These are phyloP conservation scores for Drosophila buzzatii DNA, from an alignment of 2,888 invertebrate genomes.

Conservation along the genomic window DNA sequence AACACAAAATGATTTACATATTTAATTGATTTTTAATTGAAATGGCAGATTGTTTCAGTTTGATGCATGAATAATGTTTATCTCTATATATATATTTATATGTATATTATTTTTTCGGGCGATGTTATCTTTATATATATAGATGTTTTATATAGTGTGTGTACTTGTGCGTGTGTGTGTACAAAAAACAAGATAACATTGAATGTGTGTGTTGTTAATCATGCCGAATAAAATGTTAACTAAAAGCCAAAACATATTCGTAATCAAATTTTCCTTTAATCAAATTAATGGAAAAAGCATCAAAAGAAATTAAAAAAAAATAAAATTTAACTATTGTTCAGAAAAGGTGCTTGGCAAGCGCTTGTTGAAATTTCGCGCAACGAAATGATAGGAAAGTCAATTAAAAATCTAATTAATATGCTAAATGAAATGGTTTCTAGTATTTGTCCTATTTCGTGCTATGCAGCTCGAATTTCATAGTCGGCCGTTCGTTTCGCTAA, in stretches of 20 bases:
- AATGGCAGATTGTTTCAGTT: constrained; percentile 56
- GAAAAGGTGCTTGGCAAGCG: constrained; percentile 30
- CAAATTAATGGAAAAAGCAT: constrained; percentile 24
- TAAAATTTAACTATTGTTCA: not conserved
- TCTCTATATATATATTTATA: not conserved
- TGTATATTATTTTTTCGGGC: constrained; percentile 9
- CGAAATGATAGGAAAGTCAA: not conserved
- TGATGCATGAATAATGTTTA: constrained; percentile 29
- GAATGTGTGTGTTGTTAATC: constrained; percentile 40
- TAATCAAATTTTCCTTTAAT: constrained; percentile 14
- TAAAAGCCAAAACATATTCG: constrained; percentile 47
- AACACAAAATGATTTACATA: constrained; percentile 80
- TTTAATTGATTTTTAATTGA: constrained; percentile 79
- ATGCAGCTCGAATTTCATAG: not conserved
- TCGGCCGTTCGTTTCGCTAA: constrained; percentile 1
- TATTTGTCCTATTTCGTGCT: not conserved
- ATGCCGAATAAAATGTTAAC: constrained; percentile 44
- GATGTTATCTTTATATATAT: constrained; percentile 25
- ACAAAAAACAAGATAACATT: constrained; percentile 51
- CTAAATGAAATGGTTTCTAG: constrained; percentile 5
- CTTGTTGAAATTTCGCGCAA: constrained; percentile 2
- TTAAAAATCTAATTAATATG: constrained; percentile 4
- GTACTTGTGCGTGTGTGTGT: constrained; percentile 24
- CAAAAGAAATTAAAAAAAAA: not conserved
- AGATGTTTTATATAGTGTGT: not conserved